Conservation (phyloP, 1,140 invertebrate genomes). For the Cepaea nemoralis region DNA sequence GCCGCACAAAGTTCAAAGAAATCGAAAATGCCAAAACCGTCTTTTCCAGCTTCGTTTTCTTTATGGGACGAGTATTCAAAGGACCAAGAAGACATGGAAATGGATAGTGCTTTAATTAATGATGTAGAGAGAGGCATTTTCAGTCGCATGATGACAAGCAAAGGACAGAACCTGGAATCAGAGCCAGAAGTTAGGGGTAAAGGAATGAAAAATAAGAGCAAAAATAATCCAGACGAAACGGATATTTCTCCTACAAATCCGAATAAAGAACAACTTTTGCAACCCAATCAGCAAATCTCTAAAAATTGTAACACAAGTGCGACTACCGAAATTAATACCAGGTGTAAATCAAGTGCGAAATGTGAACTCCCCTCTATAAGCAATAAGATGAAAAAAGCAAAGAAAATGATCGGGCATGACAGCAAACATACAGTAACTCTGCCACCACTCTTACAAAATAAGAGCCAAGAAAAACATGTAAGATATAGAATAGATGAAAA, state of each 20-base stretch:
- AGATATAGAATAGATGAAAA: too few species aligned
- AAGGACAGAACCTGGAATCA: neutral
- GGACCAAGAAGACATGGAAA: neutral
- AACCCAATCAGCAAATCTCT: neutral
- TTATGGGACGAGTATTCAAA: neutral
- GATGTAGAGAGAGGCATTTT: neutral
- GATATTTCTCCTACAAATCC: neutral
- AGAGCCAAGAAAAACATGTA: too few species aligned
- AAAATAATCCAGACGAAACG: neutral
- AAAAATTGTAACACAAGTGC: neutral
- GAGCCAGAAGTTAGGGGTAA: neutral
- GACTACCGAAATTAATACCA: neutral
- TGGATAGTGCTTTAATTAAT: conserved; percentile 1
- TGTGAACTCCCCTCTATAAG: too few species aligned
- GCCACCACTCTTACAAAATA: too few species aligned
- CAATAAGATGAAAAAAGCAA: neutral
- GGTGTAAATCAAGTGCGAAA: too few species aligned
- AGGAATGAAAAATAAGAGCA: neutral
- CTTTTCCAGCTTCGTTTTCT: neutral
- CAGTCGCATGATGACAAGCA: neutral
- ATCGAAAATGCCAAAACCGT: neutral
- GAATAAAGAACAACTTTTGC: neutral
- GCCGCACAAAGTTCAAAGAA: neutral
- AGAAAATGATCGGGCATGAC: neutral
- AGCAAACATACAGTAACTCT: too few species aligned